Evolutionary conservation across 2,797 vertebrate species (phyloP).

Genomic region (Clarias platycephalus): DNA sequence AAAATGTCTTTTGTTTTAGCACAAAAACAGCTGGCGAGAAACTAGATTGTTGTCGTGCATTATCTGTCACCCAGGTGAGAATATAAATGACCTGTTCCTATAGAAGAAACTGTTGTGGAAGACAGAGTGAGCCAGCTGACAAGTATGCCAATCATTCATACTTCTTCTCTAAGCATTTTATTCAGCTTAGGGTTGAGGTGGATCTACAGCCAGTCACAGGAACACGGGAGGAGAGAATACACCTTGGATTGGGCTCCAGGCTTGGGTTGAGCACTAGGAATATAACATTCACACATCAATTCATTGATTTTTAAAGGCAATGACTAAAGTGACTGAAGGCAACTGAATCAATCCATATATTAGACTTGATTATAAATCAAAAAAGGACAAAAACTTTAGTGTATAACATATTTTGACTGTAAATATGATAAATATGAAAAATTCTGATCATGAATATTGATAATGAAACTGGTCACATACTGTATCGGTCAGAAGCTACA

Average conservation of each 20-base stretch:
- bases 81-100: neutral
- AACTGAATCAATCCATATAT: neutral
- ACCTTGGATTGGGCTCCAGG: neutral
- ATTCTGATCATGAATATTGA: neutral
- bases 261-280: no score
- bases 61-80: neutral
- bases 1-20: neutral
- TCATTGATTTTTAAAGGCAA: neutral
- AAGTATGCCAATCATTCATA: constrained; percentile 9
- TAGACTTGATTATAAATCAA: neutral
- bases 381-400: neutral
- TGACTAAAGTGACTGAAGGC: neutral
- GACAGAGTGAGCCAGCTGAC: neutral
- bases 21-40: neutral
- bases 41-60: neutral
- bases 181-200: neutral
- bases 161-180: neutral
- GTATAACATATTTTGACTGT: neutral
- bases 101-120: neutral
- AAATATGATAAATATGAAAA: neutral
- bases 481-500: neutral
- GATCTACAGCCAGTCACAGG: neutral
- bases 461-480: neutral
- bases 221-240: neutral
- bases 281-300: neutral